These are phyloP conservation scores for Celastrina argiolus DNA, from an alignment of 2,888 invertebrate species.

Conservation along the genomic window DNA sequence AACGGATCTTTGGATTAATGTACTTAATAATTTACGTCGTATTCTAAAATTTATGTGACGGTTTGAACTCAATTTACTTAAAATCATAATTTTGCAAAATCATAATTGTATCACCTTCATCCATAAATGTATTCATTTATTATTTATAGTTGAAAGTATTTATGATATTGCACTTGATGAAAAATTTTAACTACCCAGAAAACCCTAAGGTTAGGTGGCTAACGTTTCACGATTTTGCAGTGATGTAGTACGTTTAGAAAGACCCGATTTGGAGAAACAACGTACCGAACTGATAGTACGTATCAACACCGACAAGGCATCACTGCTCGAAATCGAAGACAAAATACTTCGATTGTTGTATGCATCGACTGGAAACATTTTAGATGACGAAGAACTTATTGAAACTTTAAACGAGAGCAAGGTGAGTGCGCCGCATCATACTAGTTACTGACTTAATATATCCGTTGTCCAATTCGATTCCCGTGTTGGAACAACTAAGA, in stretches of 20 bases:
- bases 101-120: no score
- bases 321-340: slow-evolving; percentile 91
- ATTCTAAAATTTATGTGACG: no score
- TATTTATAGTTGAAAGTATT: no score
- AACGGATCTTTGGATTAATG: no score
- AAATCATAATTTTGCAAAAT: no score
- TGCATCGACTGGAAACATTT: slow-evolving; percentile 90
- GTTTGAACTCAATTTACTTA: no score
- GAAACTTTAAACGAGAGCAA: slow-evolving; percentile 94
- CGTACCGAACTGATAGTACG: slow-evolving; percentile 89
- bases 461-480: no score
- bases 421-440: slow-evolving; percentile 49
- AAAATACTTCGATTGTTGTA: slow-evolving; percentile 91
- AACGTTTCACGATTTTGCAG: no score
- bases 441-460: not conserved
- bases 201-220: not conserved
- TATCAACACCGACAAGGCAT: slow-evolving; percentile 91
- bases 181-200: not conserved
- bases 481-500: no score
- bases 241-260: slow-evolving; percentile 93
- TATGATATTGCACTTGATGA: no score
- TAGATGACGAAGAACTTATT: slow-evolving; percentile 95
- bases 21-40: no score
- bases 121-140: no score
- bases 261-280: slow-evolving; percentile 90